A percentile compares a stretch with the other conserved stretches of the same genome.
Evolutionary conservation across 2,113 vertebrate species (phyloP).

Genomic region (Triplophysa dalaica): DNA sequence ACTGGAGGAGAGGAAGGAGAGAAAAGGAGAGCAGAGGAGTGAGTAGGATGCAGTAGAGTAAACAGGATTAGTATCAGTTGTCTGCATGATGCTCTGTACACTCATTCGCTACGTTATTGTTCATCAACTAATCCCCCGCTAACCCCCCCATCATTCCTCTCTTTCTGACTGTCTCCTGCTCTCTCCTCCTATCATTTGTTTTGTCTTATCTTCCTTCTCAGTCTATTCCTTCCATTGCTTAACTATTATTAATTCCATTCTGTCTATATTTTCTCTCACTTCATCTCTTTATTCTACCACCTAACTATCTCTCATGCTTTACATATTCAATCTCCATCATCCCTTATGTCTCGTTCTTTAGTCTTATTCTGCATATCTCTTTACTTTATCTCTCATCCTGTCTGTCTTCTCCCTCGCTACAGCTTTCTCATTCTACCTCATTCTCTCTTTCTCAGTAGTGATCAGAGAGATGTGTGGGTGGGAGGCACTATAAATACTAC

Average conservation of each 20-base stretch:
- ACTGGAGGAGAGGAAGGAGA: slow-evolving; percentile 62
- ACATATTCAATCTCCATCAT: slow-evolving; percentile 27
- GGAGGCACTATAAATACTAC: slow-evolving; percentile 60
- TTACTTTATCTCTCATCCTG: neutral
- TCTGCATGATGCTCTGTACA: slow-evolving; percentile 41
- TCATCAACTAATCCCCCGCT: slow-evolving; percentile 49
- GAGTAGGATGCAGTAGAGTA: slow-evolving; percentile 10
- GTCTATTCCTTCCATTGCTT: slow-evolving; percentile 19
- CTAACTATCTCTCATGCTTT: slow-evolving; percentile 29
- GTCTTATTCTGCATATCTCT: slow-evolving; percentile 7
- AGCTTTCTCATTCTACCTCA: slow-evolving; percentile 16
- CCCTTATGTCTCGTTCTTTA: slow-evolving; percentile 30
- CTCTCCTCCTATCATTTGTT: neutral
- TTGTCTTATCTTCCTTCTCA: neutral
- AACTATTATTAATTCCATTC: slow-evolving; percentile 12
- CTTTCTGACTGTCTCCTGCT: neutral
- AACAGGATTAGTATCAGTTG: slow-evolving; percentile 55
- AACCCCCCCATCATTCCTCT: slow-evolving; percentile 8
- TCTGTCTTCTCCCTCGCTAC: slow-evolving; percentile 8
- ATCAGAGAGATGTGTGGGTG: slow-evolving; percentile 56
- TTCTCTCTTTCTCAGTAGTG: slow-evolving; percentile 44
- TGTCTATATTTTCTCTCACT: slow-evolving; percentile 4
- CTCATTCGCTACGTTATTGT: slow-evolving; percentile 36
- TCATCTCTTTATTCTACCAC: slow-evolving; percentile 20
- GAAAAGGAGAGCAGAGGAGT: neutral